Evolutionary conservation across 2,797 vertebrate genomes (phyloP).

Genomic region (Pogoniulus pusillus): DNA sequence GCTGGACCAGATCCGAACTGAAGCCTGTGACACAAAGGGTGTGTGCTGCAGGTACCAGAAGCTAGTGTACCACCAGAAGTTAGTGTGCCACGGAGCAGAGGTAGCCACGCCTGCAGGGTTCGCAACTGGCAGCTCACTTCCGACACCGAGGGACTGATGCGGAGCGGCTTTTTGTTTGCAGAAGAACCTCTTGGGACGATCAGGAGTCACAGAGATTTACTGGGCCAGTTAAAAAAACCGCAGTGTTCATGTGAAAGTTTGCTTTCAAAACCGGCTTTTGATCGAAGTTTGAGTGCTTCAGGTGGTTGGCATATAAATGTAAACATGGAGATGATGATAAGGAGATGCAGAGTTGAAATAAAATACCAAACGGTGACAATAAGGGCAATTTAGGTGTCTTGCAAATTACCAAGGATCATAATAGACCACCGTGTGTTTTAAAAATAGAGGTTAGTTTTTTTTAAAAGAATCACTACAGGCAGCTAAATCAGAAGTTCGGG

Average conservation of each 20-base stretch:
- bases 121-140: background rate
- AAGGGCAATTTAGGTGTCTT: background rate
- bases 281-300: background rate
- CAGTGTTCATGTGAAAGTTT: background rate
- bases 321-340: background rate
- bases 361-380: background rate
- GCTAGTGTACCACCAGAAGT: background rate
- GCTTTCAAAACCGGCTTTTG: background rate
- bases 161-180: no score
- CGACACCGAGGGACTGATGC: no score
- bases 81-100: background rate
- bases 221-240: background rate
- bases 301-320: background rate
- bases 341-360: background rate
- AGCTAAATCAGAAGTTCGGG: no score
- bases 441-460: background rate
- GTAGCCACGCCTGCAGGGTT: no score
- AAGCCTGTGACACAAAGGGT: background rate
- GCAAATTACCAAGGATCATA: no score
- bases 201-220: background rate
- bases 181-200: background rate
- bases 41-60: background rate
- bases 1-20: rapidly evolving
- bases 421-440: background rate
- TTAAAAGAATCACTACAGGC: background rate